Percentiles rank a stretch among this genome's conserved stretches.
Evolutionary conservation across 53 echinoderm and acorn worm species (phyloP).

Genomic region (Echinometra lucunter): DNA sequence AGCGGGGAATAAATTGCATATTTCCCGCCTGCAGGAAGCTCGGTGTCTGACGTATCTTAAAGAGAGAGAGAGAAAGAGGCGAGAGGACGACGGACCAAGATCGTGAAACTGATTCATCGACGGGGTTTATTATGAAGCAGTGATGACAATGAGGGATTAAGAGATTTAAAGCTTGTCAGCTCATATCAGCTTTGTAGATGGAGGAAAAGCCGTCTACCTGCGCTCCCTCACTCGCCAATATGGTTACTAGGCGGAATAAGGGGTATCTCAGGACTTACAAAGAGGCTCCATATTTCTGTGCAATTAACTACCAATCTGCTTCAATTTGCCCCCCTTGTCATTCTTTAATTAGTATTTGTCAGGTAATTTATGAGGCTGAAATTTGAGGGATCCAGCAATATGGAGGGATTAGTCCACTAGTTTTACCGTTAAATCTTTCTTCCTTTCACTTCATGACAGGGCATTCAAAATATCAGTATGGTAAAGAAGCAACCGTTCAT

Average conservation of each 20-base stretch:
- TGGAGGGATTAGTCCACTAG: neutral
- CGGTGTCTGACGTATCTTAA: constrained; percentile 29
- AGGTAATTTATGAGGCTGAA: constrained; percentile 37
- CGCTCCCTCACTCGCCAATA: neutral
- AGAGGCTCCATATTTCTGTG: constrained; percentile 7
- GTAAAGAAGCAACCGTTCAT: too few relatives aligned
- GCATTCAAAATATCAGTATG: too few relatives aligned
- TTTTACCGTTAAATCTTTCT: neutral
- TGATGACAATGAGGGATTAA: constrained; percentile 54
- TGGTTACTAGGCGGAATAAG: neutral
- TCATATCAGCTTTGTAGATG: neutral
- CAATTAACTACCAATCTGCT: neutral
- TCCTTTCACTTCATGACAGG: neutral
- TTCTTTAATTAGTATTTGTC: neutral
- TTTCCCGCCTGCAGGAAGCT: constrained; percentile 62
- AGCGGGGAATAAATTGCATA: constrained; percentile 64
- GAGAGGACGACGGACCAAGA: constrained; percentile 42
- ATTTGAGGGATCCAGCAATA: neutral
- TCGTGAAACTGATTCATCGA: constrained; percentile 39
- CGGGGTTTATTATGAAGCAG: constrained; percentile 43
- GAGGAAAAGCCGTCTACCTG: neutral
- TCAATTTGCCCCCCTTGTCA: neutral
- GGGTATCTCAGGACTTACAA: neutral
- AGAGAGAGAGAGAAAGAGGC: neutral
- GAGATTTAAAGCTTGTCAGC: constrained; percentile 30